Conservation (phyloP, 2,888 invertebrate genomes). For the Hofmannophila pseudospretella region DNA sequence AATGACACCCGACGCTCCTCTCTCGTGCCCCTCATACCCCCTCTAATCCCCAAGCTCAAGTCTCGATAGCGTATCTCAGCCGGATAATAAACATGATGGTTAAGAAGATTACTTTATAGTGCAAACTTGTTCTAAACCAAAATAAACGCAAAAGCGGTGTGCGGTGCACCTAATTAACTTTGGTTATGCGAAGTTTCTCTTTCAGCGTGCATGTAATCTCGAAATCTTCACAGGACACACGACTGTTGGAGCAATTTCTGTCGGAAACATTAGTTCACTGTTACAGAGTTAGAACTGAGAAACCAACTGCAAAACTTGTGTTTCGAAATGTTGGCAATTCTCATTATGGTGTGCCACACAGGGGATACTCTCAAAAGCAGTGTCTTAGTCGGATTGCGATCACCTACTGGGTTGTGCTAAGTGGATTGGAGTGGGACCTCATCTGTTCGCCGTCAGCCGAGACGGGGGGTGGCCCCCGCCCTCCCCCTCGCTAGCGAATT, state of each 20-base stretch:
- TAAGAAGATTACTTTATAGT: constrained; percentile 44
- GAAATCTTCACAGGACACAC: constrained; percentile 23
- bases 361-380: constrained; percentile 23
- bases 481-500: constrained; percentile 41
- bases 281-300: constrained; percentile 23
- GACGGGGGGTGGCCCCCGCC: constrained; percentile 32
- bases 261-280: constrained; percentile 30
- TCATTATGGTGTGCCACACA: constrained; percentile 15
- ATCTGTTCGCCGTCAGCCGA: constrained; percentile 69
- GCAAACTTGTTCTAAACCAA: constrained; percentile 53
- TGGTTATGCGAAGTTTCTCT: constrained; percentile 35
- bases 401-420: constrained; percentile 60
- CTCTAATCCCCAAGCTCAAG: constrained; percentile 35
- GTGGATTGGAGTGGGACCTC: constrained; percentile 75
- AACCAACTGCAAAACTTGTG: constrained; percentile 1
- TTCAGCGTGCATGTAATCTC: constrained; percentile 35
- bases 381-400: constrained; percentile 44
- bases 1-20: constrained; percentile 46
- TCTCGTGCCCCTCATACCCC: constrained; percentile 18
- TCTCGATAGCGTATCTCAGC: constrained; percentile 36
- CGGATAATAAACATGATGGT: constrained; percentile 51
- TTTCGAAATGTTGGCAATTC: constrained; percentile 14
- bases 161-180: constrained; percentile 51
- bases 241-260: constrained; percentile 30
- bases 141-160: constrained; percentile 30